Evolutionary conservation across 2,888 invertebrate genomes (phyloP).

Genomic region (Eupithecia subumbrata): DNA sequence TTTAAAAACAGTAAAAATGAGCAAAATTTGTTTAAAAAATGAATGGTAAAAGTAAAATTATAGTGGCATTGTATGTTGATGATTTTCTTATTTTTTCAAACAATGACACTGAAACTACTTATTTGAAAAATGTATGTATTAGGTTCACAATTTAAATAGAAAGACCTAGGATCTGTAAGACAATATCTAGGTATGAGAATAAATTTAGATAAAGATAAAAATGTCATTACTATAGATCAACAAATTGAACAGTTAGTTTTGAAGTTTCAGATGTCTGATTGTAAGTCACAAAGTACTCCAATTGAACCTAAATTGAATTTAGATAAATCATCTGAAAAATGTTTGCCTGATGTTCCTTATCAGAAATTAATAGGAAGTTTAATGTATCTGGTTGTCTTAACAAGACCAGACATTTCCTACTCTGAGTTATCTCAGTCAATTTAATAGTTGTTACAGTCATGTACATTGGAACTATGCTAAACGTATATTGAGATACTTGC

Average conservation of each 20-base stretch:
- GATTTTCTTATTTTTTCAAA: background rate
- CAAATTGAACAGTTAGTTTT: too few species aligned
- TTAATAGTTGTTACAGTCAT: background rate
- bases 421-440: background rate
- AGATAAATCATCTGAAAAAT: too few species aligned
- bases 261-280: too few species aligned
- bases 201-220: too few species aligned
- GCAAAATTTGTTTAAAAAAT: background rate
- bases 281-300: too few species aligned
- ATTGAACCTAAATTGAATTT: too few species aligned
- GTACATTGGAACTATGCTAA: background rate
- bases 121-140: too few species aligned
- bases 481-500: background rate
- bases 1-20: background rate
- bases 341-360: background rate
- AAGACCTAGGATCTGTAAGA: too few species aligned
- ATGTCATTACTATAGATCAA: too few species aligned
- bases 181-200: too few species aligned
- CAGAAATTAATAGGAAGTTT: background rate
- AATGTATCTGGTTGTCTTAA: background rate
- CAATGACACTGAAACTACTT: background rate
- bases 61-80: background rate
- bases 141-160: too few species aligned
- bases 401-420: background rate
- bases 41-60: background rate